Evolutionary conservation across 1,140 invertebrate species (phyloP).

Genomic region (Andrena cerasifolii): DNA sequence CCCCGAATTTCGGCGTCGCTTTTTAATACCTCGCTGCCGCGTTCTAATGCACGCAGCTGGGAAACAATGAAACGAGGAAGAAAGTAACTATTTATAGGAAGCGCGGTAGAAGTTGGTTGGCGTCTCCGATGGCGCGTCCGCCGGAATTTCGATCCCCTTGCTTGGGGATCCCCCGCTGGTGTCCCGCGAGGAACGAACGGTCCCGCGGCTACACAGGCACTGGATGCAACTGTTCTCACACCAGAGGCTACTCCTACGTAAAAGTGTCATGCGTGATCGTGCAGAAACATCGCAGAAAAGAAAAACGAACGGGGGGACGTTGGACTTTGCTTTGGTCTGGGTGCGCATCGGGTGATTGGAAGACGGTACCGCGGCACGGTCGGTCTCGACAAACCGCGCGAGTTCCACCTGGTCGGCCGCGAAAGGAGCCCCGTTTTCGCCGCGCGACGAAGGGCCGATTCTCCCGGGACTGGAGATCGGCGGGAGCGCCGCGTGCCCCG

Average conservation of each 20-base stretch:
- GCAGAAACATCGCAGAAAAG: slow-evolving; percentile 20
- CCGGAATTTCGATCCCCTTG: too few relatives aligned
- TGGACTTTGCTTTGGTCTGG: neutral
- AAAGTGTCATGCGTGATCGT: slow-evolving; percentile 40
- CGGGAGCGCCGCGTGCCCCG: neutral
- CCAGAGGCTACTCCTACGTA: slow-evolving; percentile 5
- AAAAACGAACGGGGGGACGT: neutral
- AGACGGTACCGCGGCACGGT: neutral
- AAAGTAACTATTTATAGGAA: too few relatives aligned
- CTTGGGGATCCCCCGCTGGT: too few relatives aligned
- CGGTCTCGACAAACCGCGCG: neutral
- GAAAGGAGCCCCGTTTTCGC: too few relatives aligned
- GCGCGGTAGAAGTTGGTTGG: too few relatives aligned
- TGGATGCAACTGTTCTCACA: neutral
- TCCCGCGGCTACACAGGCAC: too few relatives aligned
- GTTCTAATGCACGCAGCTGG: too few relatives aligned
- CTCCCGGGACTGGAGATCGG: neutral
- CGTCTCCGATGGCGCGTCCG: too few relatives aligned
- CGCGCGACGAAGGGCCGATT: neutral
- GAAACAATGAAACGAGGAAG: too few relatives aligned
- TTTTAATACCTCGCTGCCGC: too few relatives aligned
- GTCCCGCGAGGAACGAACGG: too few relatives aligned
- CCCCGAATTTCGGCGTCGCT: neutral
- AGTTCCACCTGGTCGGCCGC: neutral
- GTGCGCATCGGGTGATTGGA: neutral